Conservation (phyloP, 2,888 invertebrate genomes). For the Coleophora flavipennella region DNA sequence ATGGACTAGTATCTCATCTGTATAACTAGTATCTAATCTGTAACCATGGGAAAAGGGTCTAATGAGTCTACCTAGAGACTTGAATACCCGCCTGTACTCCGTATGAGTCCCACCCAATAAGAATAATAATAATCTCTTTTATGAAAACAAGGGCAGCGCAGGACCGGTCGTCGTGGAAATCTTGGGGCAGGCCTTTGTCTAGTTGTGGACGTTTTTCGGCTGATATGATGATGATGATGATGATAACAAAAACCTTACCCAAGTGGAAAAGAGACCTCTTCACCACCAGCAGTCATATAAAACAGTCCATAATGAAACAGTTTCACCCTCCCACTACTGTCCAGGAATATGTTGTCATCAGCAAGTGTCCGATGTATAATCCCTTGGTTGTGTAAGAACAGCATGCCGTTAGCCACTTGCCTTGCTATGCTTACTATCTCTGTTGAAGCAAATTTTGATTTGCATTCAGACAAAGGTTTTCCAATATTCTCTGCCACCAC, state of each 20-base stretch:
- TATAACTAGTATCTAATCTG: no score
- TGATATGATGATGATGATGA: no score
- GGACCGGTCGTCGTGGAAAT: no score
- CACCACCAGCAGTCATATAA: constrained; percentile 90
- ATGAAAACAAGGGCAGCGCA: no score
- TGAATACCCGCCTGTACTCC: no score
- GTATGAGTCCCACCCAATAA: no score
- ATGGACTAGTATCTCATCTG: no score
- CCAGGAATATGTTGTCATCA: constrained; percentile 86
- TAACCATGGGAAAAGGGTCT: no score
- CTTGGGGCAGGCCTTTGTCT: no score
- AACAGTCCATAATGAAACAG: constrained; percentile 95
- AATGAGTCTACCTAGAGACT: no score
- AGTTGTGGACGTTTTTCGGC: no score
- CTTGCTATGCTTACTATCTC: constrained; percentile 77
- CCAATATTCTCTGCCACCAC: constrained; percentile 87
- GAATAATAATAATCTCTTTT: no score
- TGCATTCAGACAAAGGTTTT: constrained; percentile 72
- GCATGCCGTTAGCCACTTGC: constrained; percentile 82
- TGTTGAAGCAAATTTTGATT: constrained; percentile 46
- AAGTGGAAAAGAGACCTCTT: constrained; percentile 91
- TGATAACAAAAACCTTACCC: constrained; percentile 67
- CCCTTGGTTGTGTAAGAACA: constrained; percentile 79
- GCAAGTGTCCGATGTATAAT: constrained; percentile 87
- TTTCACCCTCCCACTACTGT: constrained; percentile 81